Evolutionary conservation across 2,113 vertebrate species (phyloP).

Genomic region (Piaya cayana): DNA sequence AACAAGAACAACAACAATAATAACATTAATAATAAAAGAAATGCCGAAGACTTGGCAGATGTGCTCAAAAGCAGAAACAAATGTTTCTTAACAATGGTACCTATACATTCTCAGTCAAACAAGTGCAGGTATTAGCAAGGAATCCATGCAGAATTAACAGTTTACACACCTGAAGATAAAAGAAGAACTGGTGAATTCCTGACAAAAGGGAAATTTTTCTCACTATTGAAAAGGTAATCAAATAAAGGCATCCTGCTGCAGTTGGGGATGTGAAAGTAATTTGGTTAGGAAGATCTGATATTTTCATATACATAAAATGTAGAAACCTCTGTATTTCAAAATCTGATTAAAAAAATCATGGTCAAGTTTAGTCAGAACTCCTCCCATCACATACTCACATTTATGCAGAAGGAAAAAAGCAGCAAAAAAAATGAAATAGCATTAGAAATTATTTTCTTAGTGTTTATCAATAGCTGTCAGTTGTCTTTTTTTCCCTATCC

Average conservation of each 20-base stretch:
- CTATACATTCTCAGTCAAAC: not conserved
- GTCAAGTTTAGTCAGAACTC: not conserved
- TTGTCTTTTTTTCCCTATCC: not conserved
- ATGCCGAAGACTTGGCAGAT: not conserved
- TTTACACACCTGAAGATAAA: not conserved
- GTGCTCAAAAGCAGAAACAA: not conserved
- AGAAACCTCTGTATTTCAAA: not conserved
- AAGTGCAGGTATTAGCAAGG: not conserved
- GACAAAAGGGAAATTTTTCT: not conserved
- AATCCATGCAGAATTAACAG: not conserved
- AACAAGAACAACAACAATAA: not conserved
- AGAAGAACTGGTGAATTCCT: not conserved
- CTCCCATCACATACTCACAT: not conserved
- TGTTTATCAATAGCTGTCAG: not conserved
- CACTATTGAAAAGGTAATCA: not conserved
- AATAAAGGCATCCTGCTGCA: not conserved
- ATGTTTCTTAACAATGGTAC: not conserved
- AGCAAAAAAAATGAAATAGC: not conserved
- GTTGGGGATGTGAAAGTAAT: not conserved
- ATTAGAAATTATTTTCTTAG: not conserved
- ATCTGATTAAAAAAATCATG: not conserved
- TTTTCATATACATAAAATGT: not conserved
- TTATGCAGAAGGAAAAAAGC: not conserved
- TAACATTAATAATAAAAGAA: not conserved
- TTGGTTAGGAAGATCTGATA: not conserved